These are phyloP conservation scores for Bombus impatiens DNA, from an alignment of 1,140 invertebrate genomes.

Conservation along the genomic window DNA sequence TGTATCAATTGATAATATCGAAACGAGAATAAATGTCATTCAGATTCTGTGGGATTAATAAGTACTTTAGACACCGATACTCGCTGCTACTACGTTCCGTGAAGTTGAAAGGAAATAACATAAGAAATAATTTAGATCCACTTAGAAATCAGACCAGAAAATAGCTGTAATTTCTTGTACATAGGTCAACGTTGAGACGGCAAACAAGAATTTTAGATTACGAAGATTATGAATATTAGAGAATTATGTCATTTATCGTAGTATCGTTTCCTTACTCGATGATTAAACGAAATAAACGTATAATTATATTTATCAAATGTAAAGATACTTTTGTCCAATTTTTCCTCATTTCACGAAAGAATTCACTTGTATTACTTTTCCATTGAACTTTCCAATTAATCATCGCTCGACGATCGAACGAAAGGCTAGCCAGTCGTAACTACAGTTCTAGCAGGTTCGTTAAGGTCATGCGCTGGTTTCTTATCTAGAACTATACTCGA, in stretches of 20 bases:
- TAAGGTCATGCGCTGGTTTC: slow-evolving; percentile 24
- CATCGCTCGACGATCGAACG: background rate
- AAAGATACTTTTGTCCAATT: background rate
- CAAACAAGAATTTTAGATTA: no score
- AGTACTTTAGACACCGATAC: background rate
- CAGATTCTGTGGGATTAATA: background rate
- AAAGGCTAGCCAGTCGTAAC: background rate
- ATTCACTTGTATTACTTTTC: background rate
- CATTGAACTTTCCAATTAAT: background rate
- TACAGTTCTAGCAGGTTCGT: slow-evolving; percentile 9
- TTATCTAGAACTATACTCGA: slow-evolving; percentile 57
- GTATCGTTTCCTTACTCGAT: no score
- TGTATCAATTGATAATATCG: background rate
- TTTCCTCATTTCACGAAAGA: background rate
- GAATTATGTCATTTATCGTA: no score
- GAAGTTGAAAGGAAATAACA: background rate
- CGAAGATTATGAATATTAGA: no score
- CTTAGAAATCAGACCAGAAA: slow-evolving; percentile 20
- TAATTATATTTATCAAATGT: background rate
- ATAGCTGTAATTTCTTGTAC: background rate
- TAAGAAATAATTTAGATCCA: background rate
- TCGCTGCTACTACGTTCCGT: background rate
- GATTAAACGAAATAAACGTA: background rate
- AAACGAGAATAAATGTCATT: background rate
- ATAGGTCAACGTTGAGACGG: no score